Evolutionary conservation across 1,140 invertebrate genomes (phyloP), one percentile per base, ranked within the genome.

Genomic region (Nephotettix cincticeps): DNA sequence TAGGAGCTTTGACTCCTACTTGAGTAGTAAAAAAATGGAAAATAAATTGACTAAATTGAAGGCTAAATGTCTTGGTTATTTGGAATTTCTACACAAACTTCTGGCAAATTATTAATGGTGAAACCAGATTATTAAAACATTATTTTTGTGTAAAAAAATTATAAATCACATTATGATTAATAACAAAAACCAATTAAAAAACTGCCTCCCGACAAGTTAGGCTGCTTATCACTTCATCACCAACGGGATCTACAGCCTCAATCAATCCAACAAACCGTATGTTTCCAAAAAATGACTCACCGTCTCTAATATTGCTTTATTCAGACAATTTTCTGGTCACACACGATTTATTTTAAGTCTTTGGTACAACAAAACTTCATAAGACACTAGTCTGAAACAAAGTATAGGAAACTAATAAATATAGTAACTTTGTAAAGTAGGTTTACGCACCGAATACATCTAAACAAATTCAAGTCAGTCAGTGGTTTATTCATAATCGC

Each of bases 361-460:
- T 61, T 61, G 56, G 56, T 23, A 61, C 23, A 11, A 21, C 56
- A 29, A 14, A 14, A 21, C 56, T 27, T 28, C 6, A 23, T 61
- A 61, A 61, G 56, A 61, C 56, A 61, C 56, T 61, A 28, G 23
- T 61, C 13, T 14, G 56, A 27, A 54, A 54, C 19, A 54, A n/a
- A n/a, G 9, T 14, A 27, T 61, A 27, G 25, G 23, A 61, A 61
- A 61, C 56, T 28, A 61, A 61, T 61, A 61, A 61, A 61, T 61
- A 61, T 61, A 61, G 56, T 61, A 61, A 61, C 56, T 61, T 27
- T 61, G 56, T 27, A 61, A 25, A 2, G 28, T 28, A 61, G 56
- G 56, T 61, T 36, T 61, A 27, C 25, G 56, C 56, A 61, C 56
- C 56, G 56, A 61, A 27, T 54, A 54, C 13, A 27, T 27, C 25